Conservation (phyloP, 2,797 vertebrate species). For the Cyclopterus lumpus region DNA sequence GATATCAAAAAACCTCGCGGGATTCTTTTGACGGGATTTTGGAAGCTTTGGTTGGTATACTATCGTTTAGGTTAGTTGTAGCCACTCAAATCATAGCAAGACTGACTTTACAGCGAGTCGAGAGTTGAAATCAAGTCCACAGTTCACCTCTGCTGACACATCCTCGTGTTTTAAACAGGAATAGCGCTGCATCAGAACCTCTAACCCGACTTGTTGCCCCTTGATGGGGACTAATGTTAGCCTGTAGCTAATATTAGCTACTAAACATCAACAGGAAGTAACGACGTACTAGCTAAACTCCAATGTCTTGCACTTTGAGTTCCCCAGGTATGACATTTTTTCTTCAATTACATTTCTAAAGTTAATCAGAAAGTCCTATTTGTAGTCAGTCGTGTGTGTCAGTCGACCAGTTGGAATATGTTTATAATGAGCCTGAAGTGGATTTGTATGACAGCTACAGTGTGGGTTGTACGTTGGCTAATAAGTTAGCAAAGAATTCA, state of each 20-base stretch:
- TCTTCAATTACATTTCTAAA: neutral
- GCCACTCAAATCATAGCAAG: neutral
- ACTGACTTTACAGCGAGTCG: neutral
- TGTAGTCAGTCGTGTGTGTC: neutral
- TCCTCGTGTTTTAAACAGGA: neutral
- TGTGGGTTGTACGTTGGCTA: constrained; percentile 30
- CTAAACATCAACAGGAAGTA: constrained; percentile 77
- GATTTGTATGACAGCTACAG: constrained; percentile 14
- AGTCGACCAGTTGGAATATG: neutral
- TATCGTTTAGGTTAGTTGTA: constrained; percentile 8
- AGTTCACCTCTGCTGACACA: neutral
- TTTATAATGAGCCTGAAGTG: neutral
- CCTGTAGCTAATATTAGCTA: constrained; percentile 65
- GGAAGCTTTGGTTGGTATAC: neutral
- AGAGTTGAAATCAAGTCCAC: neutral
- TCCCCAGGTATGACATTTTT: constrained; percentile 67
- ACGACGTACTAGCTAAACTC: constrained; percentile 24
- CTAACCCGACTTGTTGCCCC: neutral
- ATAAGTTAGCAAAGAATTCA: constrained; percentile 2
- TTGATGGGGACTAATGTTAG: constrained; percentile 37
- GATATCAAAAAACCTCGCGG: constrained; percentile 17
- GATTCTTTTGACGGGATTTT: constrained; percentile 1
- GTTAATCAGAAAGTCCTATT: neutral
- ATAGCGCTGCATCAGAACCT: neutral
- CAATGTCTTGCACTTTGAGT: constrained; percentile 70